Evolutionary conservation across 2,797 vertebrate species (phyloP).

Genomic region (Dendrocincla fuliginosa): DNA sequence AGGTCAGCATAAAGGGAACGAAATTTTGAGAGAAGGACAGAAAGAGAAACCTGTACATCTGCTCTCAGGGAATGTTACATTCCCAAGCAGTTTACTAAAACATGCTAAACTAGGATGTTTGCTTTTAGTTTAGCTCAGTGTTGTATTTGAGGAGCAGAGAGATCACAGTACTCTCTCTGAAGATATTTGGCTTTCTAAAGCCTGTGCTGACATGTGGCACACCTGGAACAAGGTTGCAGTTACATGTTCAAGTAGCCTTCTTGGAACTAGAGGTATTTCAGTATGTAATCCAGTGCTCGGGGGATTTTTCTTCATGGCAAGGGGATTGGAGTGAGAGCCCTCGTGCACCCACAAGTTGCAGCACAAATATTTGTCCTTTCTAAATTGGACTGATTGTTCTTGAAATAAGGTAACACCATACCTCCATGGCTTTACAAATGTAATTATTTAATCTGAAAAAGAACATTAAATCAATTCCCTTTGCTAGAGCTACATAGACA

Average conservation of each 20-base stretch:
- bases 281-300: rapidly evolving
- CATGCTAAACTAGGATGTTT: not conserved
- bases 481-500: not conserved
- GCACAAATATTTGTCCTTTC: not conserved
- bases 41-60: not conserved
- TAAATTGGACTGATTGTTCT: not conserved
- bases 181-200: not conserved
- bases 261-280: not conserved
- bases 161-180: not conserved
- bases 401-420: not conserved
- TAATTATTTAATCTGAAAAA: not conserved
- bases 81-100: not conserved
- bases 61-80: not conserved
- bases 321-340: rapidly evolving
- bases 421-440: not conserved
- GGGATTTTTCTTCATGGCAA: not conserved
- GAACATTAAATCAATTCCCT: not conserved
- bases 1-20: not conserved
- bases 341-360: not conserved
- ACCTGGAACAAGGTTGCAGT: not conserved
- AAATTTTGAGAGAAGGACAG: not conserved
- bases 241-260: not conserved
- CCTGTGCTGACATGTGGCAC: not conserved
- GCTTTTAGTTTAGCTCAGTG: not conserved
- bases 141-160: not conserved